Evolutionary conservation across 2,113 vertebrate species (phyloP).

Genomic region (Brachyhypopomus gauderio): DNA sequence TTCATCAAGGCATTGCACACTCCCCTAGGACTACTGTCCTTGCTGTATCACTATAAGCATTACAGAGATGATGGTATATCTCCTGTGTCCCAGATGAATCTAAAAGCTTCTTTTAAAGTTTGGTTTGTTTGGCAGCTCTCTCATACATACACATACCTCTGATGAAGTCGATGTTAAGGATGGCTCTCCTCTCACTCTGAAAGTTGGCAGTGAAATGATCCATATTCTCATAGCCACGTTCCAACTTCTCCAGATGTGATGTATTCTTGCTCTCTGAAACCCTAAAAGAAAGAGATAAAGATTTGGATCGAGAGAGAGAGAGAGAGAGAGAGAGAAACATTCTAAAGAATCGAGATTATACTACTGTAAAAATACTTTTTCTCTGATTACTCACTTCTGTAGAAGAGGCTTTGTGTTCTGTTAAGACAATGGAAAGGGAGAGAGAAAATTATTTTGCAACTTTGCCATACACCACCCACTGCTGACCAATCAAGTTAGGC

Average conservation of each 20-base stretch:
- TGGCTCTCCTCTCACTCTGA: conserved; percentile 83
- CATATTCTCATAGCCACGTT: conserved; percentile 91
- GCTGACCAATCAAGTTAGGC: too few species aligned
- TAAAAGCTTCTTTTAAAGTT: too few species aligned
- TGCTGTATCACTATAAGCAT: too few species aligned
- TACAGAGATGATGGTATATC: too few species aligned
- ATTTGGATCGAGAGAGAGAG: neutral
- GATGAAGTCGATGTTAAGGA: conserved; percentile 85
- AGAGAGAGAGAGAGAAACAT: neutral
- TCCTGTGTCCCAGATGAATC: too few species aligned
- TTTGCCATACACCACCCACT: too few species aligned
- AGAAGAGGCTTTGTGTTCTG: conserved; percentile 90
- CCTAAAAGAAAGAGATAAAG: conserved; percentile 68
- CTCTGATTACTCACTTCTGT: conserved; percentile 84
- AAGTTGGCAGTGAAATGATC: conserved; percentile 87
- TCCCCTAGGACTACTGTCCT: too few species aligned
- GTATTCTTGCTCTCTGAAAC: conserved; percentile 82
- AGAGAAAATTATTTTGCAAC: neutral
- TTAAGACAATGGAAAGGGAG: conserved; percentile 38
- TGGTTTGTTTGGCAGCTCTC: too few species aligned
- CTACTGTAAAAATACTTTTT: neutral
- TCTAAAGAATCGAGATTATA: neutral
- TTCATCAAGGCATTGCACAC: too few species aligned
- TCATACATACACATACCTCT: conserved; percentile 71
- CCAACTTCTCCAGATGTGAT: conserved; percentile 89